phyloP scores from a whole-genome alignment of 2,113 vertebrate genomes.

The Epinephelus moara region DNA sequence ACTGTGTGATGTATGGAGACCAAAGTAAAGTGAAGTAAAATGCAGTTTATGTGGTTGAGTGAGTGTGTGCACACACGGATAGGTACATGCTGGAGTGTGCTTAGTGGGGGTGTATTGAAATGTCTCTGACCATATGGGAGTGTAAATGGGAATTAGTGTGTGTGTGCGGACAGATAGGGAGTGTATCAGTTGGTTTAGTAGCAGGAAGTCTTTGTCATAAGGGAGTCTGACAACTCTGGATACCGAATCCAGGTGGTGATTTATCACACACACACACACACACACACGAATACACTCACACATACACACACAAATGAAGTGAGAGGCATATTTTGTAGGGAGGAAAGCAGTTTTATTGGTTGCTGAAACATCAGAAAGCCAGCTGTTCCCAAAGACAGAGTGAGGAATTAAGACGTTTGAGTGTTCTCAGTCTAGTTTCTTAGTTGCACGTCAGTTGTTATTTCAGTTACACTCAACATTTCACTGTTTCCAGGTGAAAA shows the following conservation, averaged over 20 bases:
- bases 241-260: constrained; percentile 66
- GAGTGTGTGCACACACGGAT: background rate
- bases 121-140: background rate
- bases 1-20: background rate
- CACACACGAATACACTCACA: constrained; percentile 34
- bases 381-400: constrained; percentile 66
- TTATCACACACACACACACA: constrained; percentile 61
- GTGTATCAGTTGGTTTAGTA: constrained; percentile 55
- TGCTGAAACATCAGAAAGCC: constrained; percentile 74
- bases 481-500: constrained; percentile 47
- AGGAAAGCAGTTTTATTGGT: constrained; percentile 79
- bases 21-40: too few species aligned
- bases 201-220: constrained; percentile 70
- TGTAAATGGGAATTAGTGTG: background rate
- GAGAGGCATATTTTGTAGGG: constrained; percentile 44
- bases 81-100: background rate
- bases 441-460: constrained; percentile 16
- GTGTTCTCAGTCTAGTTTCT: constrained; percentile 1
- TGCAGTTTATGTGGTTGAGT: background rate
- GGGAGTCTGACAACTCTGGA: constrained; percentile 62
- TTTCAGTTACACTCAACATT: constrained; percentile 33
- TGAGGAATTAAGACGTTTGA: constrained; percentile 35
- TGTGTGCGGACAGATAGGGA: constrained; percentile 39
- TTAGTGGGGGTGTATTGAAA: constrained; percentile 2
- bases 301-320: constrained; percentile 31